Evolutionary conservation across 1,140 invertebrate species (phyloP), one percentile per base, ranked within the genome.

Genomic region (Fopius arisanus): DNA sequence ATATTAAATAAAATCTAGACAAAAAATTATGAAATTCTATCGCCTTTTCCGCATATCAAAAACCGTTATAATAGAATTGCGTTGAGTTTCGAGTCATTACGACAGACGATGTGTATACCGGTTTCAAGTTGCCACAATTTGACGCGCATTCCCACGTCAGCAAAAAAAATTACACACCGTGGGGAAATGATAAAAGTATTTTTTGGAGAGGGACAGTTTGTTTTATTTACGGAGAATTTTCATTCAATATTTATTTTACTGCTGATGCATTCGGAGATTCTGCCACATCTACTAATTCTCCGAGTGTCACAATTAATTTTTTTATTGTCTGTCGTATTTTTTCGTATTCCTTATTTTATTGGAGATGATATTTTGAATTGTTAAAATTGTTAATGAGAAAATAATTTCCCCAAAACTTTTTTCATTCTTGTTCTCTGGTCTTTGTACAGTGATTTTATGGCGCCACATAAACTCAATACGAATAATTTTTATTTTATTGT

Each of bases 21-120:
- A 73, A 72, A 66, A 72, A 66, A 29, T 21, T 33, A 16, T 5
- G 54, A 62, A 29, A 66, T 74, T 76, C 63, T 76, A 19, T 26
- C 59, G 10, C 16, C 5, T 70, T 72, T 78, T 70, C 76, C 51
- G 54, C 69, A 63, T 70, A 31, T 21, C 14, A n/a, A 68, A 48
- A 51, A 75, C 80, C 80, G 78, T 80, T 81, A 81, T 74, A 67
- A 74, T 68, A 43, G 72, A 75, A 77, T 75, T 73, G 48, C 40
- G 28, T 31, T 23, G 29, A 23, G 33, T 67, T 67, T 29, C 21
- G 43, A 51, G 67, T 65, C 65, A 72, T 68, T 67, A 71, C 26
- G 33, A 43, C 43, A 33, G 70, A 59, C 67, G 21, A 31, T 66
- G 37, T 31, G 29, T 29, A 75, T 75, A 75, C 74, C 74, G 74